Base-by-base conservation (phyloP, 1,140 invertebrate genomes). In the Maniola jurtina region DNA sequence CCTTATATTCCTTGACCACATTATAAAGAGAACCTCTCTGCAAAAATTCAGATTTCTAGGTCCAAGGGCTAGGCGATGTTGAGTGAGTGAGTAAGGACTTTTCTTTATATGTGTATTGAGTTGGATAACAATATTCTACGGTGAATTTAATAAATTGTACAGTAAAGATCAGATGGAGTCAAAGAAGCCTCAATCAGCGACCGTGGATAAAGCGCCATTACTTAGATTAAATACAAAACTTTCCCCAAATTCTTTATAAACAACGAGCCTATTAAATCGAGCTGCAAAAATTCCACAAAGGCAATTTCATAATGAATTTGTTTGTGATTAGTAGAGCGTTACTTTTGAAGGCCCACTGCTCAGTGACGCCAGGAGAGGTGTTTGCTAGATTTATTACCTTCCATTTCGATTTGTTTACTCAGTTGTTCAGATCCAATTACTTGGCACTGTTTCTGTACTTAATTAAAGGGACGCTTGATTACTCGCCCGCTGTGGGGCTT, bases 381-480 rank as follows among this genome's bases (percentile, higher is more conserved):
- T 90, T 89, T 86, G 76, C 78, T 77, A 84, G 86, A 90, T 86
- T 88, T 90, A 88, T 90, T 88, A 87, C 85, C 86, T 86, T 79
- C 84, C 79, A 88, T 90, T 89, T 88, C 85, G 85, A 90, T 90
- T 89, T 90, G 88, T 90, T 90, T 90, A 90, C 85, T 86, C 85
- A 84, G 85, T 90, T 90, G 88, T 89, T 90, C 83, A 89, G 88
- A 89, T 90, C 88, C 86, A 90, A 90, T 90, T 90, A 90, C 88
- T 90, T 88, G 86, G 84, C 85, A 88, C 88, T 88, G 88, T 87
- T 90, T 88, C 88, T 90, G 88, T 90, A 87, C 88, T 90, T 90
- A 90, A 90, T 90, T 90, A 90, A 90, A 90, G 88, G 88, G 88
- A 87, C 88, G 88, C 80, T 88, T 89, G 88, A 90, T 90, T 88